Conservation (phyloP, 2,113 vertebrate genomes). For the Toxostoma redivivum region DNA sequence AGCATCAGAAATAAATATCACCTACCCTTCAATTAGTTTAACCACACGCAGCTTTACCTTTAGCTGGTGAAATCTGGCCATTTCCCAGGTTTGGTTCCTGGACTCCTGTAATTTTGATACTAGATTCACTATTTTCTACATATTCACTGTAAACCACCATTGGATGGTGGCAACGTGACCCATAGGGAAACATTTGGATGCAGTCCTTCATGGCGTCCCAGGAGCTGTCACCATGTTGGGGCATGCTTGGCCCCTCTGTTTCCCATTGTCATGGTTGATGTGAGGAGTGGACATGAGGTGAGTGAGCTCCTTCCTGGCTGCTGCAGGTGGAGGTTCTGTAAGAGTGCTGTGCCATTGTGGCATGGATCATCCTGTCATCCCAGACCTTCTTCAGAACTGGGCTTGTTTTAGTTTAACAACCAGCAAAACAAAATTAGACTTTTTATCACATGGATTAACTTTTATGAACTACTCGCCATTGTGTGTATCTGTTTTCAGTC, state of each 20-base stretch:
- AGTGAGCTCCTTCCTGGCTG: neutral
- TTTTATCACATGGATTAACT: neutral
- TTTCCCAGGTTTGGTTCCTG: neutral
- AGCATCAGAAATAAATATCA: neutral
- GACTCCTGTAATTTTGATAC: neutral
- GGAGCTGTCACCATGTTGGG: neutral
- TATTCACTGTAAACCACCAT: neutral
- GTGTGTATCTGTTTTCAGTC: neutral
- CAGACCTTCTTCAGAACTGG: neutral
- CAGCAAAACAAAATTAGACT: too few species aligned
- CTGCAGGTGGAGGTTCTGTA: neutral
- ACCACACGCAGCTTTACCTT: neutral
- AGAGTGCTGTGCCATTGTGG: accelerated
- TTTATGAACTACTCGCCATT: accelerated
- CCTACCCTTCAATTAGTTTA: neutral
- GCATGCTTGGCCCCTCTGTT: neutral
- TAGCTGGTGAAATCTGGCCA: neutral
- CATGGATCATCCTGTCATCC: neutral
- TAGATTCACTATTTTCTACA: neutral
- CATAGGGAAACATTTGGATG: neutral
- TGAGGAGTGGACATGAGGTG: neutral
- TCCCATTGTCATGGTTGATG: accelerated
- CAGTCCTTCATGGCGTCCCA: neutral
- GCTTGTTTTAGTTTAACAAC: too few species aligned
- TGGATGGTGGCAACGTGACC: neutral